Base-by-base conservation (phyloP, 1,140 invertebrate species). In the Drosophila chauvacae region DNA sequence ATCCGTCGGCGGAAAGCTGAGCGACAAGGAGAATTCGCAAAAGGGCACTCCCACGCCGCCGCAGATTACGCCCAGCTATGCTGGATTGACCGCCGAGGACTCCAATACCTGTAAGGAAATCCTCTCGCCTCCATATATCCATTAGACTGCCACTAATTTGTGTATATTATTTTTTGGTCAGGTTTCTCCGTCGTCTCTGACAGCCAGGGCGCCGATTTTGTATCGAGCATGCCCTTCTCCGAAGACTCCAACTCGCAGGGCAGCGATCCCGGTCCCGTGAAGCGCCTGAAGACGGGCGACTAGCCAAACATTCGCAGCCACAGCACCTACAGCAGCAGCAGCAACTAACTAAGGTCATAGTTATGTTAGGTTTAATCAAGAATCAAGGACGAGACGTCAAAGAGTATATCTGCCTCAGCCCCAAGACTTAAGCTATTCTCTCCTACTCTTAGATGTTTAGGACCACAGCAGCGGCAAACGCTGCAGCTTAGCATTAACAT, bases 121-220 rank as follows among this genome's bases (percentile, higher is more conserved):
- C 2, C 18, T 7, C 18, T 7, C 10, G 18, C 42, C 42, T 20
- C 10, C 4, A 13, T 20, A 5, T 20, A 14, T 7, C 26, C 3
- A 7, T 20, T 20, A 33, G 9, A 33, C n/a, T 10, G n/a, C 0
- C 13, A 55, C 33, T 55, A 20, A 53, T 53, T 9, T 20, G 3
- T 7, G 1, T 35, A 35, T 37, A 0, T 26, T n/a, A 6, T 10
- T 37, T 4, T 9, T 2, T 16, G n/a, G 77, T 47, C 80, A 97
- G 96, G 96, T 95, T 97, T 97, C 92, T 97, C 97, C 23, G 96
- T 96, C 62, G 96, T 97, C 2, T 97, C 97, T 93, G 97, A 97
- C 93, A 97, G 96, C 16, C 96, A 97, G 93, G 97, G 96, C 7
- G 97, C 96, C 41, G 96, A 97, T 72, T 97, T 97, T 83, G 96